Evolutionary conservation across 2,113 vertebrate genomes (phyloP).

Genomic region (Tupaia chinensis): DNA sequence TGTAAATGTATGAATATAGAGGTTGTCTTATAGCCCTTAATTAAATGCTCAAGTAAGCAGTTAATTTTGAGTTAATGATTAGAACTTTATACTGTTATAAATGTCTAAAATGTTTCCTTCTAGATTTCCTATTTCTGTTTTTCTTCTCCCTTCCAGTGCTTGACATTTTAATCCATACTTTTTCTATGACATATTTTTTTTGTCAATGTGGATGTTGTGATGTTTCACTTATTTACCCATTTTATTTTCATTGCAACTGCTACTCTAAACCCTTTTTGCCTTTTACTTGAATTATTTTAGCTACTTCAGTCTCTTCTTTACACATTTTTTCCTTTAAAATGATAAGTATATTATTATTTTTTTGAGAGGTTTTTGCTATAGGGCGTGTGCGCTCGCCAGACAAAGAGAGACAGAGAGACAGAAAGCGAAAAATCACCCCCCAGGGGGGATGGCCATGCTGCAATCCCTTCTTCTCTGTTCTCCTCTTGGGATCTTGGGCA

Average conservation of each 20-base stretch:
- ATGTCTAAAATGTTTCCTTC: background rate
- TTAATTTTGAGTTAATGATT: background rate
- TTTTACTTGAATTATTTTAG: conserved; percentile 15
- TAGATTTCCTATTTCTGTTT: background rate
- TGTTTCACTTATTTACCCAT: background rate
- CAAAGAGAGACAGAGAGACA: too few relatives aligned
- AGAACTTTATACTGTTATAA: background rate
- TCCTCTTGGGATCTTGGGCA: too few relatives aligned
- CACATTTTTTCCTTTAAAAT: background rate
- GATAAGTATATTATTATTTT: too few relatives aligned
- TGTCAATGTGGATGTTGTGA: background rate
- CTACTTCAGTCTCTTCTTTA: background rate
- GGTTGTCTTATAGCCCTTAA: background rate
- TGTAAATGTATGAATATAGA: background rate
- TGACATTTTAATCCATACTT: background rate
- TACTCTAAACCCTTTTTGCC: background rate
- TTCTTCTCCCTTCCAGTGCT: background rate
- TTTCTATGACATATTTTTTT: background rate
- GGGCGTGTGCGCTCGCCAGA: too few relatives aligned
- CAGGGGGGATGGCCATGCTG: too few relatives aligned
- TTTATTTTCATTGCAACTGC: background rate
- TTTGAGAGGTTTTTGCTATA: too few relatives aligned
- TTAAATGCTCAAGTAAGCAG: background rate
- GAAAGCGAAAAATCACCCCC: too few relatives aligned
- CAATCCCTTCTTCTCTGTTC: too few relatives aligned